Conservation (phyloP, 2,888 invertebrate genomes). For the Pseudococcus longispinus region DNA sequence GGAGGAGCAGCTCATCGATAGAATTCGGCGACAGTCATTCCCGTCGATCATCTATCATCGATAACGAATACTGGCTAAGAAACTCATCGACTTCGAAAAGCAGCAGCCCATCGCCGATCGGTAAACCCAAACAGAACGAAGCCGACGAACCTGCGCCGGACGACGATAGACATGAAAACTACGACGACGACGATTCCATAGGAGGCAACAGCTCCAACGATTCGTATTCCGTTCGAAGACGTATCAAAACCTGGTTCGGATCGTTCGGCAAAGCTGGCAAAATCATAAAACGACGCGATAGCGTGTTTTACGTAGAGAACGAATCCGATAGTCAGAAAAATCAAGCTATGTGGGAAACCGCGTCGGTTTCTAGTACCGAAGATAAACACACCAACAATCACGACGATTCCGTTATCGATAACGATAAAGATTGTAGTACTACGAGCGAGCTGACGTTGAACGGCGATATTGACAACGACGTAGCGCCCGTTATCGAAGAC, state of each 20-base stretch:
- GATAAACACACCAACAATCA: conserved; percentile 27
- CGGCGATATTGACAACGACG: conserved; percentile 55
- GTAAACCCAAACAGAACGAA: conserved; percentile 15
- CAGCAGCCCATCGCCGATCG: neutral
- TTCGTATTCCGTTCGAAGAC: conserved; percentile 59
- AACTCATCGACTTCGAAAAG: neutral
- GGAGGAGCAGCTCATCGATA: conserved; percentile 39
- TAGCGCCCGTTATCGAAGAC: conserved; percentile 59
- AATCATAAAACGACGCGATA: conserved; percentile 58
- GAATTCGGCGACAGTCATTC: conserved; percentile 41
- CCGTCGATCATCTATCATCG: conserved; percentile 18
- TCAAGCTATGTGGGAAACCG: conserved; percentile 45
- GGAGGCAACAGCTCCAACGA: conserved; percentile 58
- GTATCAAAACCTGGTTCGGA: conserved; percentile 60
- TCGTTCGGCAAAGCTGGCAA: conserved; percentile 62
- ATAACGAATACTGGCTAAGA: conserved; percentile 33
- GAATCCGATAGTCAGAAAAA: conserved; percentile 45
- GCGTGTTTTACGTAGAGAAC: conserved; percentile 60
- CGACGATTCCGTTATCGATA: conserved; percentile 18
- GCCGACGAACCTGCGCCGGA: neutral
- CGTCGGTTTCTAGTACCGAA: conserved; percentile 41
- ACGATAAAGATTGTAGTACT: neutral
- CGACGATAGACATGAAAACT: neutral
- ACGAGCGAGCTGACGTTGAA: neutral
- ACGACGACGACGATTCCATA: conserved; percentile 56